phyloP scores from a whole-genome alignment of 2,888 invertebrate species.

The Clistopyga incitator region DNA sequence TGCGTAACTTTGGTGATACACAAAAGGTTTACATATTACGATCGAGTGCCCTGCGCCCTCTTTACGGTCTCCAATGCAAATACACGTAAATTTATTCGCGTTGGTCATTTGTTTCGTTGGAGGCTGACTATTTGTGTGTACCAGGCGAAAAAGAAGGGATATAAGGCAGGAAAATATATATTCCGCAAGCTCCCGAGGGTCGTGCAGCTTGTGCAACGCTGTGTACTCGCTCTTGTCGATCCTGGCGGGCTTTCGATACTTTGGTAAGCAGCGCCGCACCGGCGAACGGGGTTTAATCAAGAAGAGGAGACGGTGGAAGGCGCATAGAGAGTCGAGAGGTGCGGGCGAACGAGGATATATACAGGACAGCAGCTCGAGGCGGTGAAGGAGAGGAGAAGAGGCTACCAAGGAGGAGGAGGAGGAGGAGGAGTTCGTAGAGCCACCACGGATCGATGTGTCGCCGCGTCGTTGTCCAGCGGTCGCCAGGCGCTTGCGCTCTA shows the following conservation, averaged over 20 bases:
- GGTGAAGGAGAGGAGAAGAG: conserved; percentile 64
- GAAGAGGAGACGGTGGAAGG: conserved; percentile 72
- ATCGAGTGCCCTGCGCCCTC: too few species aligned
- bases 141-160: not conserved
- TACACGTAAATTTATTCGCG: not conserved
- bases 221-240: conserved; percentile 14
- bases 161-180: conserved; percentile 7
- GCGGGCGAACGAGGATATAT: conserved; percentile 42
- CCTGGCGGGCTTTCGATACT: conserved; percentile 20
- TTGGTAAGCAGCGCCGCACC: conserved; percentile 2
- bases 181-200: conserved; percentile 6
- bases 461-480: conserved; percentile 81
- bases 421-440: conserved; percentile 77
- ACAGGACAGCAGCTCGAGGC: conserved; percentile 57
- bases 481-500: conserved; percentile 81
- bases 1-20: too few species aligned
- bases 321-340: conserved; percentile 22
- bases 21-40: not conserved
- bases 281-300: conserved; percentile 77
- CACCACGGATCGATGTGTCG: conserved; percentile 83
- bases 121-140: not conserved
- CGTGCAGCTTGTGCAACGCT: not conserved
- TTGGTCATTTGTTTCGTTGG: not conserved
- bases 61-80: not conserved
- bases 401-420: conserved; percentile 63